These are phyloP conservation scores for Coecobrya sp. DNA, from an alignment of 2,888 invertebrate genomes.

Conservation along the genomic window DNA sequence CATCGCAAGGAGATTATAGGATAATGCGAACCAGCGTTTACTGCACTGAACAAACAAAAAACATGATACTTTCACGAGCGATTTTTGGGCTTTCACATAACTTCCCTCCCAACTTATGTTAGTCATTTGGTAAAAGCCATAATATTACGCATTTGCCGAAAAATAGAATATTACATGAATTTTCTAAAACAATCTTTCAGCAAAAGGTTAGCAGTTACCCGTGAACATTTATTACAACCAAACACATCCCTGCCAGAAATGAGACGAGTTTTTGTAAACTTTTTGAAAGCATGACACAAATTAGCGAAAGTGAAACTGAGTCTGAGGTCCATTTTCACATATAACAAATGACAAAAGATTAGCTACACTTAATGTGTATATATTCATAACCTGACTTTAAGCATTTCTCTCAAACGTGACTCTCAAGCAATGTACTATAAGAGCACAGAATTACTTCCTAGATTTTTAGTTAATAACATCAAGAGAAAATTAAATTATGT, in stretches of 20 bases:
- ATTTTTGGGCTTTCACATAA: neutral
- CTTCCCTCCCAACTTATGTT: neutral
- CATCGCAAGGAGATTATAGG: conserved; percentile 32
- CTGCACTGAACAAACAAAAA: conserved; percentile 26
- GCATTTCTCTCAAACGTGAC: neutral
- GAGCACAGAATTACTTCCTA: neutral
- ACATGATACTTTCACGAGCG: conserved; percentile 50
- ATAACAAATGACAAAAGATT: conserved; percentile 21
- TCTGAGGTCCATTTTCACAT: neutral
- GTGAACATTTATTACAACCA: conserved; percentile 42
- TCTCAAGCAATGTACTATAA: neutral
- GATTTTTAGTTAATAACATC: neutral
- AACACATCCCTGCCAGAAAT: neutral
- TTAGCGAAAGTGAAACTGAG: conserved; percentile 58
- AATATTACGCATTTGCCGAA: conserved; percentile 4
- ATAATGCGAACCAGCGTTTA: conserved; percentile 29
- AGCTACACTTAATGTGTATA: neutral
- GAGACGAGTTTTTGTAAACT: neutral
- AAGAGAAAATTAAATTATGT: neutral
- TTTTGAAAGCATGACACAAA: conserved; percentile 57
- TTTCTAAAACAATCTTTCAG: conserved; percentile 54
- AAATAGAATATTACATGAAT: conserved; percentile 19
- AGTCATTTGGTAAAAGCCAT: conserved; percentile 2
- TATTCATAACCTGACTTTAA: neutral
- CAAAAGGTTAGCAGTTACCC: conserved; percentile 39